A percentile compares a stretch with the other conserved stretches of the same genome.
phyloP scores from a whole-genome alignment of 2,113 vertebrate species.

The Callipepla squamata region DNA sequence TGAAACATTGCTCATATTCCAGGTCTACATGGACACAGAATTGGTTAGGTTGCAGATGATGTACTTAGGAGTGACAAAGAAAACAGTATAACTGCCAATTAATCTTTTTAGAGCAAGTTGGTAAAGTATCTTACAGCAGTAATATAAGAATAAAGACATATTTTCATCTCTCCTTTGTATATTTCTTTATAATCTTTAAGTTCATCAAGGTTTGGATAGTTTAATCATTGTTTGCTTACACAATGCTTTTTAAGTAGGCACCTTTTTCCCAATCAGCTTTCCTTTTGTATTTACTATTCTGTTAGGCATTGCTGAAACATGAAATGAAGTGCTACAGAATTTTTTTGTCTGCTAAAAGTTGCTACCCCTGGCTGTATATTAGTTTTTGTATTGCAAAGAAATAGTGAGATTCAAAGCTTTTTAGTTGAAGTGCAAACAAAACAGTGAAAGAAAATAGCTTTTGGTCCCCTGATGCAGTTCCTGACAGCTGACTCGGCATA shows the following conservation, averaged over 20 bases:
- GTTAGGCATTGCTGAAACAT: background rate
- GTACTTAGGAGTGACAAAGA: too few relatives aligned
- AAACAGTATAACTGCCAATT: background rate
- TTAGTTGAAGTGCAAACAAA: constrained; percentile 67
- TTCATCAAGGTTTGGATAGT: background rate
- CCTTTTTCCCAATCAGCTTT: background rate
- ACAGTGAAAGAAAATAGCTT: constrained; percentile 59
- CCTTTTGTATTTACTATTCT: background rate
- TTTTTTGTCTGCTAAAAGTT: constrained; percentile 10
- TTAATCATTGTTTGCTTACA: background rate
- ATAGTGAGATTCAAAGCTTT: constrained; percentile 61
- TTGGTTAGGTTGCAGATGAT: background rate
- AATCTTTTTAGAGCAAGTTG: background rate
- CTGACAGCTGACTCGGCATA: constrained; percentile 64
- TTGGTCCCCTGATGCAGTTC: constrained; percentile 55
- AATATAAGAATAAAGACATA: background rate
- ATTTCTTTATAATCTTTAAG: constrained; percentile 36
- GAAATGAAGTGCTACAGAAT: constrained; percentile 7
- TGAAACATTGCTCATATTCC: fast-evolving
- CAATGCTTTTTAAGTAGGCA: background rate
- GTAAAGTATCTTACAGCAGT: background rate
- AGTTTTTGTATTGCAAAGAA: constrained; percentile 58
- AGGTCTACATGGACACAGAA: background rate
- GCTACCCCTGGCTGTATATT: constrained; percentile 4
- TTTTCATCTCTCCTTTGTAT: background rate